Conservation (phyloP, 1,140 invertebrate species). For the Matsumurasca onukii region DNA sequence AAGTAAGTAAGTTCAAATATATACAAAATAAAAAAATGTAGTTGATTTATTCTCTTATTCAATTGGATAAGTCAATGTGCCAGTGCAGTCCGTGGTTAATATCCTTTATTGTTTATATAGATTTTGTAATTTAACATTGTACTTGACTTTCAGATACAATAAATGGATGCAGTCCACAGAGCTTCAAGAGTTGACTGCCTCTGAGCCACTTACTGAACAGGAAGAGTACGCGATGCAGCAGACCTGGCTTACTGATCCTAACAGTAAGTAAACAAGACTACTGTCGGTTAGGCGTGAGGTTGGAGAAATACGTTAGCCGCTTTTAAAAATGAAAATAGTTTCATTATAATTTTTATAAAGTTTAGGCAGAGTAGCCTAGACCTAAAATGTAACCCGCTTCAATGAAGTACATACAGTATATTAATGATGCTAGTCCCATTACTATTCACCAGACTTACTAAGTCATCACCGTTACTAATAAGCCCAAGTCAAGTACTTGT, state of each 20-base stretch:
- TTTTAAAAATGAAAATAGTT: too few species aligned
- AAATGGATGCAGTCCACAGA: slow-evolving; percentile 88
- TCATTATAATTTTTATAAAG: neutral
- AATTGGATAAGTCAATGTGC: neutral
- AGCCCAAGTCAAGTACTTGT: too few species aligned
- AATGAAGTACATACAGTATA: too few species aligned
- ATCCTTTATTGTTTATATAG: slow-evolving; percentile 15
- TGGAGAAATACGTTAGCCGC: slow-evolving; percentile 19
- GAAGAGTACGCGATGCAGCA: slow-evolving; percentile 92
- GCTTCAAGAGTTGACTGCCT: slow-evolving; percentile 81
- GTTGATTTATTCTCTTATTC: neutral
- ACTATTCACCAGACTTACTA: too few species aligned
- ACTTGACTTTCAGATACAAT: slow-evolving; percentile 69
- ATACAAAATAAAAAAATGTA: neutral
- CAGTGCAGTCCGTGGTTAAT: slow-evolving; percentile 19
- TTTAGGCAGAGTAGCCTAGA: too few species aligned
- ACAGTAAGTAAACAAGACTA: too few species aligned
- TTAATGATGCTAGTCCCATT: too few species aligned
- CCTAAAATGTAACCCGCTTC: too few species aligned
- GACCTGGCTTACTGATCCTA: slow-evolving; percentile 79
- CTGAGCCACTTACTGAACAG: slow-evolving; percentile 78
- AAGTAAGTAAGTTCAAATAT: too few species aligned
- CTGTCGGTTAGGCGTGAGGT: neutral
- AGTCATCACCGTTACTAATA: too few species aligned
- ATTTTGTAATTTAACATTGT: slow-evolving; percentile 15